Conservation (phyloP, 2,888 invertebrate genomes). For the Cylindroiulus punctatus region DNA sequence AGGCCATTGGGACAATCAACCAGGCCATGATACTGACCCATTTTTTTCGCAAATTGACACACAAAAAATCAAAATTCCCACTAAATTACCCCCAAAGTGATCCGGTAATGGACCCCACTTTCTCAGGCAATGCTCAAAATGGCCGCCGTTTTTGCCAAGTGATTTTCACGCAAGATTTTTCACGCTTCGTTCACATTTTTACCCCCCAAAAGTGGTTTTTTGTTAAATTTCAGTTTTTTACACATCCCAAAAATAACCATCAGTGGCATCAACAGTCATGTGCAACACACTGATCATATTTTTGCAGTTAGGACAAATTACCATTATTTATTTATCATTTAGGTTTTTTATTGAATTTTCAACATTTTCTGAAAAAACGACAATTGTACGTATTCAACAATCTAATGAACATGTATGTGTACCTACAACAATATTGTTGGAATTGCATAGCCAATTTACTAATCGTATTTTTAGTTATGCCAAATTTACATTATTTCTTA, state of each 20-base stretch:
- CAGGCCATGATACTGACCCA: not conserved
- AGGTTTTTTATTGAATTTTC: too few relatives aligned
- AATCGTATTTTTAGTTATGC: too few relatives aligned
- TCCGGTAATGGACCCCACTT: not conserved
- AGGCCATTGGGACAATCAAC: conserved; percentile 14
- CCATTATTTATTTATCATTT: too few relatives aligned
- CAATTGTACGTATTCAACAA: too few relatives aligned
- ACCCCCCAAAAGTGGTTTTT: not conserved
- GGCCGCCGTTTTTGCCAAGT: not conserved
- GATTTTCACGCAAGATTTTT: not conserved
- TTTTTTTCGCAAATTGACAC: not conserved
- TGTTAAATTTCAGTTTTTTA: not conserved
- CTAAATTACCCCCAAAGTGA: not conserved
- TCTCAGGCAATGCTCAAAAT: not conserved
- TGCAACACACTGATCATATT: too few relatives aligned
- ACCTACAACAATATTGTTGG: too few relatives aligned
- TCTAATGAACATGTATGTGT: too few relatives aligned
- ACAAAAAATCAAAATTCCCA: not conserved
- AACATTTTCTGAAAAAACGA: too few relatives aligned
- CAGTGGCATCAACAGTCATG: too few relatives aligned
- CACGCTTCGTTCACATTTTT: not conserved
- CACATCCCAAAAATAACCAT: not conserved
- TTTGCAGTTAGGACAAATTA: too few relatives aligned
- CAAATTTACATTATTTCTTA: too few relatives aligned
- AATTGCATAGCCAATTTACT: too few relatives aligned